Percentiles rank a stretch among this genome's conserved stretches.
phyloP scores from a whole-genome alignment of 2,113 vertebrate species.

The Ailuropoda melanoleuca region DNA sequence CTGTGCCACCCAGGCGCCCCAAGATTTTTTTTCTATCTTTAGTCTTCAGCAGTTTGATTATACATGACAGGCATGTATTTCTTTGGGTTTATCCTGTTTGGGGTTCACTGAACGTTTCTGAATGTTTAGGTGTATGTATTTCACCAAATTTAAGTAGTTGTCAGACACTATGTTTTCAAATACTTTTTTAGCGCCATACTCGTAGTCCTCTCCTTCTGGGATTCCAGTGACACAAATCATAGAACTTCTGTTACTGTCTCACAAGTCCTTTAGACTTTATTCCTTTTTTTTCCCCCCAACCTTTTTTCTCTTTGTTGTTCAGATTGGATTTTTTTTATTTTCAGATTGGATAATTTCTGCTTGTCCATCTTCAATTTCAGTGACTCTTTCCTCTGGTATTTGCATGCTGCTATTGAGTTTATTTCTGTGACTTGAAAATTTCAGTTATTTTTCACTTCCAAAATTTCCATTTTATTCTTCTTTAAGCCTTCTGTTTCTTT shows the following conservation, averaged over 20 bases:
- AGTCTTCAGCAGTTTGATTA: neutral
- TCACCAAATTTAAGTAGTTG: neutral
- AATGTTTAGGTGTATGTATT: neutral
- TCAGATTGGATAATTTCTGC: neutral
- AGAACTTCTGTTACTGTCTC: neutral
- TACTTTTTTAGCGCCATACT: neutral
- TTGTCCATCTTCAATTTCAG: neutral
- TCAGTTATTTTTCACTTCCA: neutral
- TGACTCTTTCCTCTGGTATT: neutral
- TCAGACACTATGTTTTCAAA: neutral
- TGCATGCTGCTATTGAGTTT: neutral
- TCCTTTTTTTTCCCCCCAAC: neutral
- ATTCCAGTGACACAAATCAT: neutral
- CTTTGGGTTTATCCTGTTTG: neutral
- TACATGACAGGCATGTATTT: neutral
- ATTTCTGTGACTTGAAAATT: constrained; percentile 13
- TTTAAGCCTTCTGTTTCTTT: neutral
- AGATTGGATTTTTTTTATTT: neutral
- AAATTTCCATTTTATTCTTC: constrained; percentile 19
- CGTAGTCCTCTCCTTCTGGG: neutral
- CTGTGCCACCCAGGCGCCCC: too few relatives aligned
- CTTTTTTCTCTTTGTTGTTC: neutral
- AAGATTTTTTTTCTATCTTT: neutral
- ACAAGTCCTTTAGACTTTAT: neutral
- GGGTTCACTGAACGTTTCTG: neutral